phyloP scores from a whole-genome alignment of 2,888 invertebrate species.

The Metalampra italica region DNA sequence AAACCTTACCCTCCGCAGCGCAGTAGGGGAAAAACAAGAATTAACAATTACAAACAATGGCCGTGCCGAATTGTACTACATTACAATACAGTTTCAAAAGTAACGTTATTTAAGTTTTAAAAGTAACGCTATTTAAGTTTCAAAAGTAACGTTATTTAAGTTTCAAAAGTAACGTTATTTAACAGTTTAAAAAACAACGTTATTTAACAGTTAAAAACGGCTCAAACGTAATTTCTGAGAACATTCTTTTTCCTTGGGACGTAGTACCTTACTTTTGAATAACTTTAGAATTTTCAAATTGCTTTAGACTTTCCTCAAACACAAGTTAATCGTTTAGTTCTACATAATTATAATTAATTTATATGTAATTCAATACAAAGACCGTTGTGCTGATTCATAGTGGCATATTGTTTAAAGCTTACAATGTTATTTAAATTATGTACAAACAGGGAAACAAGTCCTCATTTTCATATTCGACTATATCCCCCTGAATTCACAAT shows the following conservation, averaged over 20 bases:
- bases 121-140: no score
- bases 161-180: constrained; percentile 1
- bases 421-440: constrained; percentile 20
- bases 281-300: no score
- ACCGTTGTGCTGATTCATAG: constrained; percentile 21
- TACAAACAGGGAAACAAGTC: constrained; percentile 10
- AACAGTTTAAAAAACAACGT: not conserved
- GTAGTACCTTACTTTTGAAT: no score
- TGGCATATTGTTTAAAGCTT: constrained; percentile 30
- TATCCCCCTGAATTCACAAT: constrained; percentile 24
- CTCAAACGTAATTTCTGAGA: not conserved
- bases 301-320: no score
- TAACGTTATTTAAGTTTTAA: not conserved
- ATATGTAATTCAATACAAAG: constrained; percentile 5
- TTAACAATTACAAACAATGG: constrained; percentile 36
- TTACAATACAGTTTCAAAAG: constrained; percentile 20
- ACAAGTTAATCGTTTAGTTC: no score
- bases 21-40: constrained; percentile 20
- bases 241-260: not conserved
- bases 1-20: constrained; percentile 9
- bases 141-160: no score
- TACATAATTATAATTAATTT: no score
- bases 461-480: constrained; percentile 1
- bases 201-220: not conserved
- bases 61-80: constrained; percentile 57